Base-by-base conservation (phyloP, 1,140 invertebrate genomes). In the Drosophila kurseongensis region DNA sequence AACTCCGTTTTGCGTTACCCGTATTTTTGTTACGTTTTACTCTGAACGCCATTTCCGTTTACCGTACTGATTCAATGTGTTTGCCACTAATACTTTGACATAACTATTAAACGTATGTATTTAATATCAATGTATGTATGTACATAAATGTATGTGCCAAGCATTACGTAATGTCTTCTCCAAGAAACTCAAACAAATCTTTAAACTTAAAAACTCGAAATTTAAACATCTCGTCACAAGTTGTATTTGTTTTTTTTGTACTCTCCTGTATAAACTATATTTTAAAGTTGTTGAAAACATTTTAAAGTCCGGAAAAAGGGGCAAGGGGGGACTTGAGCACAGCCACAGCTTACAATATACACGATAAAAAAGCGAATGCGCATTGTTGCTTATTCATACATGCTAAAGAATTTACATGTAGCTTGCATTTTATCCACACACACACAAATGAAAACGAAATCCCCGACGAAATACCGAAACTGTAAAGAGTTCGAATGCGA, bases 101-200 rank as follows among this genome's bases (percentile, higher is more conserved):
- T 71, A 69, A 68, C 36, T 69, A 32, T 67, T 67, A 35, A 50
- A 67, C 63, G 63, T 67, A 69, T 69, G 42, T 71, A 71, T 71
- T 71, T 71, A 71, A 71, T 71, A 71, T 71, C 51, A 56, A 71
- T 71, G 67, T 74, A 67, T 78, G 60, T 73, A 79, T 79, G 76
- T 79, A 79, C 77, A 80, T 79, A 83, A 82, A 65, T 83, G 77
- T 85, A 85, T 84, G 81, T 85, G 81, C 78, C 71, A 61, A 85
- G 60, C 77, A 79, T 83, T 79, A 69, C 66, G 80, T 83, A 79
- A 83, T 73, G 61, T 80, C 67, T 71, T 69, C 66, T 71, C 35
- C 65, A 71, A 71, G 18, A 35, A 65, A 41, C 32, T 18, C 9
- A 51, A 67, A 27, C 29, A 51, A 14, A 58, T 7, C 29, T 32